These are phyloP conservation scores for Pentamera pediparva DNA, from an alignment of 53 echinoderm and acorn worm genomes.

Conservation along the genomic window DNA sequence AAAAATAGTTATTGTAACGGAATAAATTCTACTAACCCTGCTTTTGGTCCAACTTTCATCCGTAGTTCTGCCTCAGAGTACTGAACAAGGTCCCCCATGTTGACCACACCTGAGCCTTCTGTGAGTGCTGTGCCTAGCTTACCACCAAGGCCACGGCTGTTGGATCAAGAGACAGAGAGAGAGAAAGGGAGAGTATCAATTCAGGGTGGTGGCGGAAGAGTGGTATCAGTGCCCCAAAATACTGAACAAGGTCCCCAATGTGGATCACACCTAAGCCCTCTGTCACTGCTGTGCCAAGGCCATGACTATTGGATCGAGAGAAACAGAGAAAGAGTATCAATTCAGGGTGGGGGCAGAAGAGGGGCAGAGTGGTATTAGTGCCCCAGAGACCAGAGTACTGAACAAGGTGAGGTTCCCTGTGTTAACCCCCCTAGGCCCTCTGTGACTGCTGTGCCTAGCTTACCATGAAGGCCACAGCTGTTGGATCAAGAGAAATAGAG, in stretches of 20 bases:
- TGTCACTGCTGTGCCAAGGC: constrained; percentile 61
- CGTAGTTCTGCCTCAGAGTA: constrained; percentile 74
- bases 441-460: constrained; percentile 63
- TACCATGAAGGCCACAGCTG: constrained; percentile 90
- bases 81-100: constrained; percentile 66
- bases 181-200: too few species aligned
- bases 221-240: constrained; percentile 60
- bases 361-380: too few species aligned
- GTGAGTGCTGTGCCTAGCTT: constrained; percentile 70
- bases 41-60: constrained; percentile 75
- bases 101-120: constrained; percentile 58
- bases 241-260: constrained; percentile 68
- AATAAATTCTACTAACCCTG: constrained; percentile 60
- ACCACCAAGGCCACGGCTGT: constrained; percentile 88
- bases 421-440: constrained; percentile 62
- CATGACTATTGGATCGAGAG: constrained; percentile 55
- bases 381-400: constrained; percentile 53
- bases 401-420: constrained; percentile 72
- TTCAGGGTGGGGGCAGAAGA: too few species aligned
- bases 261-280: constrained; percentile 60
- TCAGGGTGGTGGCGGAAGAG: too few species aligned
- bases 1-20: not conserved
- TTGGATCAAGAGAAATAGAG: not conserved
- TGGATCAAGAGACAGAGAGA: not conserved
- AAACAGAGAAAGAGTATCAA: too few species aligned